phyloP scores from a whole-genome alignment of 2,113 vertebrate genomes.

The Rhinoderma darwinii region DNA sequence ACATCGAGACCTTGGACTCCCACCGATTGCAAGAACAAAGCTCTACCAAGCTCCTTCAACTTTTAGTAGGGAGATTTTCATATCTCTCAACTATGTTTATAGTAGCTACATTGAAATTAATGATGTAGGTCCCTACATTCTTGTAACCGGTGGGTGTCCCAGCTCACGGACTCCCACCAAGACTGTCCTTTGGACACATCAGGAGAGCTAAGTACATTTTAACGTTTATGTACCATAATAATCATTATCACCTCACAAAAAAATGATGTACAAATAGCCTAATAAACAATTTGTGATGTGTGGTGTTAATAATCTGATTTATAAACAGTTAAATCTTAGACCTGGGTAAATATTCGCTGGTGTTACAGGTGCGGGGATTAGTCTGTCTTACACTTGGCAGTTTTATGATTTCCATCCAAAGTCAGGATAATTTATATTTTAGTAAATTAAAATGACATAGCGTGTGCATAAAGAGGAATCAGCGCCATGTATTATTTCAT shows the following conservation, averaged over 20 bases:
- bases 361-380: slow-evolving; percentile 44
- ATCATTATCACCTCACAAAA: background rate
- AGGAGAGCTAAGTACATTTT: background rate
- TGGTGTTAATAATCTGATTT: background rate
- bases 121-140: background rate
- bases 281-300: background rate
- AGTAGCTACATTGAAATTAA: background rate
- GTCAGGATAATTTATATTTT: slow-evolving; percentile 61
- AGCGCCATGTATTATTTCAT: slow-evolving; percentile 64
- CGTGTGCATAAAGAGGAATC: slow-evolving; percentile 64
- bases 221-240: background rate
- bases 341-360: slow-evolving; percentile 12
- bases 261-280: background rate
- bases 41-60: too few relatives aligned
- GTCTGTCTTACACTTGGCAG: slow-evolving; percentile 47
- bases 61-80: background rate
- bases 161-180: background rate
- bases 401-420: slow-evolving; percentile 55
- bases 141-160: background rate
- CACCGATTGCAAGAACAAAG: too few relatives aligned
- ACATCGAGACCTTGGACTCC: too few relatives aligned
- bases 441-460: slow-evolving; percentile 64
- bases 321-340: slow-evolving; percentile 32
- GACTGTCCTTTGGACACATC: background rate
- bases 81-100: background rate